Base-by-base conservation (phyloP, 2,113 vertebrate genomes). In the Herpetotheres cachinnans region DNA sequence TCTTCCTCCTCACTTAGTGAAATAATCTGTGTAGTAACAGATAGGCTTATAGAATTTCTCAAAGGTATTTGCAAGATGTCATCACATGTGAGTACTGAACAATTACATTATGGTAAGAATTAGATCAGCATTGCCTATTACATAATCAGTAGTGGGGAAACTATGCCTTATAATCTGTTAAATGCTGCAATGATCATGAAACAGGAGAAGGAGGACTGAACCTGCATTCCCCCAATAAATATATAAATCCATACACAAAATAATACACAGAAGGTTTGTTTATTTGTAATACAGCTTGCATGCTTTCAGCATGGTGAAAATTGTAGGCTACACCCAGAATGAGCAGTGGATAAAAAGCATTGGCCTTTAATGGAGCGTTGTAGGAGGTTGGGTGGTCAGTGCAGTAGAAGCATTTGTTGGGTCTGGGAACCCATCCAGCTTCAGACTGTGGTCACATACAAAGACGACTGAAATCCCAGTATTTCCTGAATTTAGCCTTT, bases 401-500 rank as follows among this genome's bases (percentile, higher is more conserved):
- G 73, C 38, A 82, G 34, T 2, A 78, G 77, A 67, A 91, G 18
- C 10, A 42, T 71, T 94, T 62, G 20, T 27, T 67, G 69, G 61
- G 38, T 90, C 61, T 91, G 90, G 73, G 85, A 97, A 90, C 25
- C 22, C 61, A 85, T 67, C 90, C 65, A 85, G 22, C 38, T 82
- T 82, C 69, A 67, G 47, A 20, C 38, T 55, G 73, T 55, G 73
- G 85, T 93, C 65, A 93, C 49, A 86, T 17, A 32, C 26, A 71
- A 62, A 89, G 84, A 74, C 1, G 5, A 55, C 73, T 71, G 73
- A 87, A 94, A 94, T 91, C 56, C 82, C 65, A 67, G 73, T 46
- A 76, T 93, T 94, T 95, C 70, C 92, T 90, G 69, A 76, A 79
- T 63, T 90, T 87, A 85, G 78, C 44, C 61, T 82, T 83, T 93